Conservation (phyloP, 2,888 invertebrate species). For the Abrostola triplasia region DNA sequence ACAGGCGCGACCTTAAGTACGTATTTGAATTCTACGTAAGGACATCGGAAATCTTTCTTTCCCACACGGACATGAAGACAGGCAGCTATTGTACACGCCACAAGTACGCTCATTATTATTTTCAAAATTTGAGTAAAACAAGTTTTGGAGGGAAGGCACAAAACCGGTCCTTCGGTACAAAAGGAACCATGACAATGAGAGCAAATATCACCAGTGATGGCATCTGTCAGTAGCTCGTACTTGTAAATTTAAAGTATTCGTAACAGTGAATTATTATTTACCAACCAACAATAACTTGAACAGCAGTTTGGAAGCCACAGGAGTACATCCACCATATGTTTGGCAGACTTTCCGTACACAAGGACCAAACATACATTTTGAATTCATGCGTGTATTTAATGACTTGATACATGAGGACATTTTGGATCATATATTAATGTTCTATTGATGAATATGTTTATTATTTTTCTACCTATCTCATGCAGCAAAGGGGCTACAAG, state of each 20-base stretch:
- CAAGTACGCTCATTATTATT: slow-evolving; percentile 42
- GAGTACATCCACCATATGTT: too few relatives aligned
- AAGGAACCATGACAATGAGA: slow-evolving; percentile 35
- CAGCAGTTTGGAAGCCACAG: too few relatives aligned
- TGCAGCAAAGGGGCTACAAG: too few relatives aligned
- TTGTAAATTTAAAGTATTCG: slow-evolving; percentile 31
- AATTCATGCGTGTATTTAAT: too few relatives aligned
- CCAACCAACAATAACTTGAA: too few relatives aligned
- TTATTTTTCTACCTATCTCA: too few relatives aligned
- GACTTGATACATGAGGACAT: too few relatives aligned
- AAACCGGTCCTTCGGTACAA: slow-evolving; percentile 41
- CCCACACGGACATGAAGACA: slow-evolving; percentile 30
- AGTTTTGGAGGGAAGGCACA: slow-evolving; percentile 19
- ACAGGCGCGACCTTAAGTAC: too few relatives aligned
- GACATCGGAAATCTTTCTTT: slow-evolving; percentile 7
- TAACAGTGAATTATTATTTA: slow-evolving; percentile 30
- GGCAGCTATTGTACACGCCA: slow-evolving; percentile 27
- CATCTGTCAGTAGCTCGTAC: slow-evolving; percentile 35
- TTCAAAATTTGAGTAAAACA: slow-evolving; percentile 28
- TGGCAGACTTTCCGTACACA: too few relatives aligned
- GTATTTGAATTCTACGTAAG: neutral
- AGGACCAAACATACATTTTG: too few relatives aligned
- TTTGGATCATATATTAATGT: too few relatives aligned
- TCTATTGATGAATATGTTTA: too few relatives aligned
- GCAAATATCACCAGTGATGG: slow-evolving; percentile 39